Evolutionary conservation across 2,113 vertebrate genomes (phyloP).

Genomic region (Phalacrocorax pelagicus): DNA sequence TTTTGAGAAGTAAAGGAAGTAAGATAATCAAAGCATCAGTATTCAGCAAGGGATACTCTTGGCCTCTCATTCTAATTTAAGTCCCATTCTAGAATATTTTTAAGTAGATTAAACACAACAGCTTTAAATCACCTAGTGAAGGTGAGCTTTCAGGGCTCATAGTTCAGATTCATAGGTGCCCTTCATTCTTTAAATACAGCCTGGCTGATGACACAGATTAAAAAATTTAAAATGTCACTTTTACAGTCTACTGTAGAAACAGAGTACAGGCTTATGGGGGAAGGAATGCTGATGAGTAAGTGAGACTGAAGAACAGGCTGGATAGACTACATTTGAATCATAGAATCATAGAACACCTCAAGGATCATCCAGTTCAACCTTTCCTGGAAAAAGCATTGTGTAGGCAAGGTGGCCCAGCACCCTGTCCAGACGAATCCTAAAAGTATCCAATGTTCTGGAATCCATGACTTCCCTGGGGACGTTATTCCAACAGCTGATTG

Average conservation of each 20-base stretch:
- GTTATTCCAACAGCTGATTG: not conserved
- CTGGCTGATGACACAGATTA: not conserved
- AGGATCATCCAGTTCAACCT: not conserved
- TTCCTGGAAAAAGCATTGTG: not conserved
- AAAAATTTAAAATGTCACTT: not conserved
- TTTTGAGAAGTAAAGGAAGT: not conserved
- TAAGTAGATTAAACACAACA: not conserved
- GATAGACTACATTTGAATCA: not conserved
- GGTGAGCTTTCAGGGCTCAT: not conserved
- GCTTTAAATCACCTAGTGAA: not conserved
- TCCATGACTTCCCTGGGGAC: not conserved
- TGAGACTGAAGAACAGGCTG: not conserved
- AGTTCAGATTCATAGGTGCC: not conserved
- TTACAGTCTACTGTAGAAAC: not conserved
- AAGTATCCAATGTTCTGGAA: not conserved
- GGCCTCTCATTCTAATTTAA: not conserved
- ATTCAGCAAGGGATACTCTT: not conserved
- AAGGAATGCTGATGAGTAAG: not conserved
- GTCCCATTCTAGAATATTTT: not conserved
- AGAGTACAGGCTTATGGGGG: fast-evolving
- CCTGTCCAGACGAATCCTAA: not conserved
- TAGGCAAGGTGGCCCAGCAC: not conserved
- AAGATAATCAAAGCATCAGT: not conserved
- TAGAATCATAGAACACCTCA: not conserved
- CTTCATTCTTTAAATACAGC: not conserved